A percentile compares a stretch with the other conserved stretches of the same genome.
Conservation (phyloP, 64 coral and sea anemone genomes). For the Cladopsammia gracilis region DNA sequence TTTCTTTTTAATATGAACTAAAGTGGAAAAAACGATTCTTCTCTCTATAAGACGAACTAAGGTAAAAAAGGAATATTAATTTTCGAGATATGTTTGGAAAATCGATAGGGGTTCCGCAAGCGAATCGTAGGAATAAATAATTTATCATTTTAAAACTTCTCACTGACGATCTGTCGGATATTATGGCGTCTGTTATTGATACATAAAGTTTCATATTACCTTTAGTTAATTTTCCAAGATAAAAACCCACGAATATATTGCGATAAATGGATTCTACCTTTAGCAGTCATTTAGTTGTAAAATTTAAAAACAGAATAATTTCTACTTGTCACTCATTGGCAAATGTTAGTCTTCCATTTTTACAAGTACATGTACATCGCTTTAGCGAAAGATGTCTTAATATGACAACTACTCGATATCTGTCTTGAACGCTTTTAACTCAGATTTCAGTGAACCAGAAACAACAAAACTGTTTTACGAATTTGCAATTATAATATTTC, state of each 20-base stretch:
- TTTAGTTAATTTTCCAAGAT: neutral
- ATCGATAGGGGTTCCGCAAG: neutral
- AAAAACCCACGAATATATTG: neutral
- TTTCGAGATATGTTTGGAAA: neutral
- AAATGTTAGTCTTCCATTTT: neutral
- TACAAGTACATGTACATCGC: neutral
- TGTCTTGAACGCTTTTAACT: too few relatives aligned
- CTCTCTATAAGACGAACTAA: neutral
- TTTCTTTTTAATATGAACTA: neutral
- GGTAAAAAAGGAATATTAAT: neutral
- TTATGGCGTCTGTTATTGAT: neutral
- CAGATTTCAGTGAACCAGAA: neutral
- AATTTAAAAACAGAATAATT: neutral
- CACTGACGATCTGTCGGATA: neutral
- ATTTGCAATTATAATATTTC: neutral
- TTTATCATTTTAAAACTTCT: neutral
- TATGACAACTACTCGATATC: neutral
- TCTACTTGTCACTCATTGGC: neutral
- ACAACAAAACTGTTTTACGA: neutral
- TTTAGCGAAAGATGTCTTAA: neutral
- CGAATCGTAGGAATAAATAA: neutral
- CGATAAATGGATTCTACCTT: neutral
- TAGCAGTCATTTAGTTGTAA: neutral
- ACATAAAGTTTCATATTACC: neutral
- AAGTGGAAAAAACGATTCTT: neutral